These are phyloP conservation scores for Beroe ovata DNA, from an alignment of 37 sponge, comb jelly and placozoan species.

Conservation along the genomic window DNA sequence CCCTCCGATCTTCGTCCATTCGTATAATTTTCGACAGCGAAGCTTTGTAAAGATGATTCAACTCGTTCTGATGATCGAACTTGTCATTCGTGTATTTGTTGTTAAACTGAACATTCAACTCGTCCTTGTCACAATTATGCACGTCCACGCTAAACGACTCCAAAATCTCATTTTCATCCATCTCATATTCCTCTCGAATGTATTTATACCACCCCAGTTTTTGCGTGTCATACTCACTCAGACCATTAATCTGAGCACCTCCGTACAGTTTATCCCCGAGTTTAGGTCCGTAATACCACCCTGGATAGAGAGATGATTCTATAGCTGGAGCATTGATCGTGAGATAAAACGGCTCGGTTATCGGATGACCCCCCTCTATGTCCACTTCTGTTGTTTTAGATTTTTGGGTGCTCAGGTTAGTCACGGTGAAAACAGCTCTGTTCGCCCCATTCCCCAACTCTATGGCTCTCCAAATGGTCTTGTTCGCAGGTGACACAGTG, in stretches of 20 bases:
- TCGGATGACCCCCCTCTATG: constrained; percentile 22
- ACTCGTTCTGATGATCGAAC: background rate
- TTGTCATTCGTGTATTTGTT: constrained; percentile 4
- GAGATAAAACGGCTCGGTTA: constrained; percentile 1
- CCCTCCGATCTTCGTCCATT: background rate
- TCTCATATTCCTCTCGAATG: background rate
- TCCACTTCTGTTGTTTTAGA: background rate
- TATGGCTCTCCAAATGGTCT: constrained; percentile 19
- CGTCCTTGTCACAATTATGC: constrained; percentile 57
- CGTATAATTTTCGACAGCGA: background rate
- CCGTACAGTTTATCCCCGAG: background rate
- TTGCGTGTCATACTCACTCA: background rate
- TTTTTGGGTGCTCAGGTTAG: constrained; percentile 9
- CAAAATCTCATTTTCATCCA: constrained; percentile 8
- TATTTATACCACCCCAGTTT: constrained; percentile 59
- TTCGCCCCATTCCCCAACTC: constrained; percentile 17
- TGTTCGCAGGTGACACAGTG: constrained; percentile 7
- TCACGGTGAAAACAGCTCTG: constrained; percentile 26
- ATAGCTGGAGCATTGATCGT: constrained; percentile 34
- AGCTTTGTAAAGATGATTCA: constrained; percentile 18
- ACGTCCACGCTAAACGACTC: constrained; percentile 48
- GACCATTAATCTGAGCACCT: background rate
- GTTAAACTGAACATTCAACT: constrained; percentile 24
- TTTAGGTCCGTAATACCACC: constrained; percentile 23
- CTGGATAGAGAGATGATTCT: background rate